Conservation (phyloP, 2,113 vertebrate genomes). For the Ovis canadensis region DNA sequence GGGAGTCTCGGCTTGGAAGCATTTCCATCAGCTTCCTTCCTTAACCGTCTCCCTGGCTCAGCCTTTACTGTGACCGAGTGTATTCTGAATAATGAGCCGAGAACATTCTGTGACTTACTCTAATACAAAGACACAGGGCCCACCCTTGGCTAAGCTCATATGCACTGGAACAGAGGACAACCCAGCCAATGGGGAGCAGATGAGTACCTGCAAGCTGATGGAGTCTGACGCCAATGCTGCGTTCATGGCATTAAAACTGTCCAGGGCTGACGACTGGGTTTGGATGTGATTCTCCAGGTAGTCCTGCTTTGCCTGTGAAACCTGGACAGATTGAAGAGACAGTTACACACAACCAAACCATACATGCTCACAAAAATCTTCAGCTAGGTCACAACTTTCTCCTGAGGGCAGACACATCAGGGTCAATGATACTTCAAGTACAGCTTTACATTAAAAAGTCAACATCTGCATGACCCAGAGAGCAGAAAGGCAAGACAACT, state of each 20-base stretch:
- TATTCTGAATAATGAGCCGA: background rate
- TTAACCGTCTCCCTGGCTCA: background rate
- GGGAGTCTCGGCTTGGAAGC: background rate
- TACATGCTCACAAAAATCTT: background rate
- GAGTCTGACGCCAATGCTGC: conserved; percentile 89
- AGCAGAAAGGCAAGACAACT: background rate
- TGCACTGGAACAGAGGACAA: background rate
- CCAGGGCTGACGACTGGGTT: conserved; percentile 88
- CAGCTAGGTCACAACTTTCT: background rate
- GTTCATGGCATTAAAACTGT: conserved; percentile 93
- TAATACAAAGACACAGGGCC: background rate
- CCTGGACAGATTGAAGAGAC: conserved; percentile 75
- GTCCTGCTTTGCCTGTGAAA: conserved; percentile 85
- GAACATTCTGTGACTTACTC: background rate
- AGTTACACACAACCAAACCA: background rate
- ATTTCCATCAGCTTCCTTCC: background rate
- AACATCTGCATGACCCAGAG: background rate
- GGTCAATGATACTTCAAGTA: background rate
- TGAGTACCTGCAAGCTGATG: conserved; percentile 89
- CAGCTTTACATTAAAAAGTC: background rate
- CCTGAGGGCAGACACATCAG: background rate
- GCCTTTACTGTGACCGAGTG: background rate
- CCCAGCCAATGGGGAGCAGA: accelerated
- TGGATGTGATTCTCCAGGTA: conserved; percentile 89
- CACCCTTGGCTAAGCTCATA: background rate